Percentiles rank a stretch among this genome's conserved stretches.
phyloP scores from a whole-genome alignment of 2,113 vertebrate species.

The Tachuris rubrigastra region DNA sequence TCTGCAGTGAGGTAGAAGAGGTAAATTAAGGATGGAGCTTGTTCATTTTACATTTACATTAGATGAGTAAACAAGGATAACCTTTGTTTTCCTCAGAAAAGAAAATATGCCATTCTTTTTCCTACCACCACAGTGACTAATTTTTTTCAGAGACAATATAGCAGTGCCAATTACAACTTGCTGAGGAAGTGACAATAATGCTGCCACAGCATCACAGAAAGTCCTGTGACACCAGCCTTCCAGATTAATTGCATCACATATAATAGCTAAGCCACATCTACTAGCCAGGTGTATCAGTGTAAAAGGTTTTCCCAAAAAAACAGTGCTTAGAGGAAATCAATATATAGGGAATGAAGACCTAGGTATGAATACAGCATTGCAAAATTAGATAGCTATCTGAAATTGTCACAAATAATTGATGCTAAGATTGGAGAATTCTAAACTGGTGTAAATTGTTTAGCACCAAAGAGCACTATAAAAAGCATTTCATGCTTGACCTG shows the following conservation, averaged over 20 bases:
- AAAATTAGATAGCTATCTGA: conserved; percentile 11
- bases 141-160: conserved; percentile 31
- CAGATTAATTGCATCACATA: conserved; percentile 58
- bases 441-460: conserved; percentile 28
- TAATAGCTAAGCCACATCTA: conserved; percentile 41
- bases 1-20: conserved; percentile 58
- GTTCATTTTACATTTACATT: conserved; percentile 61
- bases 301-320: background rate
- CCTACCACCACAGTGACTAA: background rate
- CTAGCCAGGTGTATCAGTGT: conserved; percentile 39
- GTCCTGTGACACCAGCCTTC: conserved; percentile 29
- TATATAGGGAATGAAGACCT: background rate
- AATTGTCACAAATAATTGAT: conserved; percentile 44
- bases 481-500: conserved; percentile 55
- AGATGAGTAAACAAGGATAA: conserved; percentile 56
- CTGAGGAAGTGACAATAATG: conserved; percentile 35
- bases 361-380: background rate
- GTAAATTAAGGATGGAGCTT: conserved; percentile 70
- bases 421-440: conserved; percentile 32
- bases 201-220: conserved; percentile 35
- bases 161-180: conserved; percentile 29
- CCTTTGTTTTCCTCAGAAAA: conserved; percentile 56
- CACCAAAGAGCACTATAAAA: conserved; percentile 11
- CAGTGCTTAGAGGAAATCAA: background rate
- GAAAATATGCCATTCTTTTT: conserved; percentile 27